Evolutionary conservation across 2,797 vertebrate species (phyloP).

Genomic region (Salarias fasciatus): DNA sequence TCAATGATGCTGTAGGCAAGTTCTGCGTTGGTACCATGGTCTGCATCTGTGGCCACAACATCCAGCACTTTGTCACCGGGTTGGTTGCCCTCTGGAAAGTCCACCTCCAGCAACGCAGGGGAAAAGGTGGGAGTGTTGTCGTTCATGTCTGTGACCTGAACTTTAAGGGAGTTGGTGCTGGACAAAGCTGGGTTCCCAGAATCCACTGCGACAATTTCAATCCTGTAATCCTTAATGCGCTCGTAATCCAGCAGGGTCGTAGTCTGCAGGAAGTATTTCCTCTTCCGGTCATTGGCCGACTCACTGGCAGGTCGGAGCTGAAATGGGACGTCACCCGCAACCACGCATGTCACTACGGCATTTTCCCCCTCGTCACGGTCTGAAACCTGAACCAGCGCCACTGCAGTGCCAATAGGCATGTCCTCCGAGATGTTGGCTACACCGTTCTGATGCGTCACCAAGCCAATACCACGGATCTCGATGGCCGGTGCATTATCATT

Average conservation of each 20-base stretch:
- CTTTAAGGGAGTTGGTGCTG: conserved; percentile 95
- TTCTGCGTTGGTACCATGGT: conserved; percentile 93
- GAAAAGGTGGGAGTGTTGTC: conserved; percentile 93
- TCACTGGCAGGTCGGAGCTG: conserved; percentile 93
- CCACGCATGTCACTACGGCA: conserved; percentile 95
- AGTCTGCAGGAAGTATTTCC: conserved; percentile 97
- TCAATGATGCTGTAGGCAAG: conserved; percentile 90
- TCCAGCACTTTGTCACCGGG: conserved; percentile 89
- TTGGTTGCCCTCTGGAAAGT: conserved; percentile 92
- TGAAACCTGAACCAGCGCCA: conserved; percentile 95
- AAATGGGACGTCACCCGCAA: conserved; percentile 95
- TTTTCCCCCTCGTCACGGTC: conserved; percentile 97
- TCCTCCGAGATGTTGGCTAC: conserved; percentile 98
- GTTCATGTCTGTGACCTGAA: conserved; percentile 95
- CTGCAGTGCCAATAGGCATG: conserved; percentile 91
- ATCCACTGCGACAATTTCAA: conserved; percentile 96
- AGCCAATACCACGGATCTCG: conserved; percentile 95
- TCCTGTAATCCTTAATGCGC: conserved; percentile 91
- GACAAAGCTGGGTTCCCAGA: conserved; percentile 96
- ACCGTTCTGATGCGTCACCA: conserved; percentile 93
- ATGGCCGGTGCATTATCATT: conserved; percentile 94
- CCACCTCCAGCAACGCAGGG: conserved; percentile 87
- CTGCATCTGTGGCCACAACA: conserved; percentile 89
- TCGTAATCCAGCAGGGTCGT: conserved; percentile 94
- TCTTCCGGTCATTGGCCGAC: conserved; percentile 91